Evolutionary conservation across 2,113 vertebrate species (phyloP), one percentile per base, ranked within the genome.

Genomic region (Leptobrachium leishanense): DNA sequence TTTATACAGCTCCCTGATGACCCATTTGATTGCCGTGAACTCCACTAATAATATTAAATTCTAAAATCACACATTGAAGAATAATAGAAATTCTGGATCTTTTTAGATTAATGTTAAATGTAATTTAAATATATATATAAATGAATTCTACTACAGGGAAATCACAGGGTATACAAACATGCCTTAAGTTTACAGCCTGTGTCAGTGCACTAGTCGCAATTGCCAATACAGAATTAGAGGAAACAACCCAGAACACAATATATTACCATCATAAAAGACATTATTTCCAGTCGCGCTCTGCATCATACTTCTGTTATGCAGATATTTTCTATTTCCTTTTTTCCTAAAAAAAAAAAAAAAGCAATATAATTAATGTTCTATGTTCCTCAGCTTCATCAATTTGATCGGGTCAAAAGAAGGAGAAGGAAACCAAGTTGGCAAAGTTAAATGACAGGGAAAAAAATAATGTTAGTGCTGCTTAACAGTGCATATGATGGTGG

Each of bases 341-440:
- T 31, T 31, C 1, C 20, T 1, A 1, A 1, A 0, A 31, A 31
- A 31, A 31, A 31, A 68, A 65, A 72, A 50, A 74, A n/a, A 62
- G 64, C 78, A 81, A 62, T 74, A 68, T 81, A 81, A 81, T 74
- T 81, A 81, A 81, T 74, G 78, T 68, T 74, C 65, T 62, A 62
- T 68, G 40, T 74, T 74, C 13, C 9, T 68, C 43, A 62, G 78
- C 72, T 68, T 59, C 71, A 68, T 81, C 72, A 81, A 20, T 55
- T 68, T 81, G 64, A 68, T 81, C 64, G 50, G 78, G 78, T 81
- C 72, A 81, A 68, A 74, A 74, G 54, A 81, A 81, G 72, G 78
- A 81, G 55, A 81, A 46, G 42, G 44, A 74, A 73, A 12, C 53
- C 13, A 7, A 72, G 13, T 65, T 72, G 54, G 39, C 41, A 44